phyloP scores from a whole-genome alignment of 2,797 vertebrate genomes.

The Remorina albescens region DNA sequence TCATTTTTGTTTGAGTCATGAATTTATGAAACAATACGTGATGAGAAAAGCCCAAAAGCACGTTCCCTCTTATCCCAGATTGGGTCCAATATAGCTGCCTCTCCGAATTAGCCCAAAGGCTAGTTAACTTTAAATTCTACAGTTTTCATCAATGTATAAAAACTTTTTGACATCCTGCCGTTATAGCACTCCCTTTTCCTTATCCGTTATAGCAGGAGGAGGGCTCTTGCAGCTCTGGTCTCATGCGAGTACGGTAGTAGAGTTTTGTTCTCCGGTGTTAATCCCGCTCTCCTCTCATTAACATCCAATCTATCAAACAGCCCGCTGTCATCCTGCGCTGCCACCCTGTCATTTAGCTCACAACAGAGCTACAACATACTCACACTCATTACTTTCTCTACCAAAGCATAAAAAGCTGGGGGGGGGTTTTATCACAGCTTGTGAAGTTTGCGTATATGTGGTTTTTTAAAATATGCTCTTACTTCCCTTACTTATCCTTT shows the following conservation, averaged over 20 bases:
- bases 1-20: background rate
- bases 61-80: background rate
- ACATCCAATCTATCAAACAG: conserved; percentile 70
- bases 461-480: conserved; percentile 58
- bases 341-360: conserved; percentile 75
- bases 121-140: background rate
- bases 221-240: conserved; percentile 27
- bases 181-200: too few species aligned
- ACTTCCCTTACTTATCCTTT: conserved; percentile 19
- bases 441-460: conserved; percentile 48
- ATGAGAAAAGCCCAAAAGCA: background rate
- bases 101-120: background rate
- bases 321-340: conserved; percentile 54
- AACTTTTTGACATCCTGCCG: background rate
- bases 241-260: conserved; percentile 47
- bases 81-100: background rate
- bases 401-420: conserved; percentile 48
- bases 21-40: background rate
- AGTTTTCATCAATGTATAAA: background rate
- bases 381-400: conserved; percentile 45
- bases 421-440: conserved; percentile 52
- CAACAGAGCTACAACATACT: conserved; percentile 46
- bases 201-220: background rate
- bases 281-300: conserved; percentile 76
- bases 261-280: conserved; percentile 51